Base-by-base conservation (phyloP, 2,888 invertebrate species). In the Heliconius ethilla region DNA sequence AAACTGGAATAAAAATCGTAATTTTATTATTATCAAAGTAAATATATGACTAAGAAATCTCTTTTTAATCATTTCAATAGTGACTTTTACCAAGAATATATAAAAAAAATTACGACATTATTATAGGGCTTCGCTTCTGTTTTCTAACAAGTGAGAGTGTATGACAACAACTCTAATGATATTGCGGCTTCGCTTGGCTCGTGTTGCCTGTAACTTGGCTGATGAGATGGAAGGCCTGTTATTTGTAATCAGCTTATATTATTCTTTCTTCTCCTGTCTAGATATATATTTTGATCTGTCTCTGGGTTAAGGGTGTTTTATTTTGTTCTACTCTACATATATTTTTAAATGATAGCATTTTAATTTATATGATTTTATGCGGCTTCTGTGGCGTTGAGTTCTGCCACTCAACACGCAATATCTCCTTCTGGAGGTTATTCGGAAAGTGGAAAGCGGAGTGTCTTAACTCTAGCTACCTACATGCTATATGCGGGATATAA, bases 241-340 rank as follows among this genome's bases (percentile, higher is more conserved):
- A 81, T 81, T 81, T 80, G 80, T 75, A 80, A 80, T 79, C 80
- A 79, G 75, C 75, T 76, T 59, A 63, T 62, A 27, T 75, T 74
- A 79, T 77, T 76, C 77, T 63, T 77, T 74, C 78, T 77, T 75
- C 77, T 63, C 77, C 33, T 70, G 45, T 69, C 63, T 74, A 65
- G 18, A 74, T 59, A 40, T 13, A 1, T 62, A 63, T n/a, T 40
- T 63, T 63, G 15, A 69, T 11, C n/a, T 25, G 40, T 37, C 13
- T 67, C 27, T 63, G 7, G 25, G 40, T 40, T 9, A 2, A 40
- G 13, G n/a, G 7, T 67, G 15, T 13, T 62, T 13, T 25, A 62
- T 62, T 25, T n/a, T 66, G 22, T 7, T 29, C 29, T 29, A 18
- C 18, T 65, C 7, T 55, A 55, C 3, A 55, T 4, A 55, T 55